Evolutionary conservation across 1,140 invertebrate genomes (phyloP).

Genomic region (Protaetia brevitarsis): DNA sequence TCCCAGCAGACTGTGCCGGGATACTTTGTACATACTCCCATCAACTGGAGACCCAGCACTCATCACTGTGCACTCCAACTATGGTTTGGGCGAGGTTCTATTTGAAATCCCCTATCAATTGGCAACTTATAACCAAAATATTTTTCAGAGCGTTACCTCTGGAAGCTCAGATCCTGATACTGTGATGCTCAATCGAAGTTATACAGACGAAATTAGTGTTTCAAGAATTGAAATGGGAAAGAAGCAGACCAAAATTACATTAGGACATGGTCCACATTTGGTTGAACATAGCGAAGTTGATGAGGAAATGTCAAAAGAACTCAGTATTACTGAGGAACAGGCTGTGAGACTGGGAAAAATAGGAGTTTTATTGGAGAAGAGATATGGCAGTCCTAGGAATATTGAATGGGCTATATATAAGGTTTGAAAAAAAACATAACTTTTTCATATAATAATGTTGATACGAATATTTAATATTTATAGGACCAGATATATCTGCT

Average conservation of each 20-base stretch:
- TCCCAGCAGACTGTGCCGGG: conserved; percentile 66
- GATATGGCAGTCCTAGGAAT: conserved; percentile 67
- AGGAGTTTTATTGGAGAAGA: conserved; percentile 59
- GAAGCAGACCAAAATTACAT: conserved; percentile 56
- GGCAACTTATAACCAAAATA: neutral
- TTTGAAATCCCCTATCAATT: neutral
- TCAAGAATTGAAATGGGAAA: conserved; percentile 53
- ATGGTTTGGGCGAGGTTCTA: conserved; percentile 72
- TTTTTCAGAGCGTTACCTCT: conserved; percentile 71
- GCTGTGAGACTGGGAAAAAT: conserved; percentile 55
- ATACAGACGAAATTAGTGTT: conserved; percentile 52
- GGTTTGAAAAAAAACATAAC: conserved; percentile 46
- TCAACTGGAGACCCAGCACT: conserved; percentile 62
- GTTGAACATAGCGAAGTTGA: conserved; percentile 46
- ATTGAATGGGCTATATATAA: conserved; percentile 69
- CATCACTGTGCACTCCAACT: conserved; percentile 74
- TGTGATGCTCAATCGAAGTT: conserved; percentile 56
- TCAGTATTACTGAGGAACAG: conserved; percentile 55
- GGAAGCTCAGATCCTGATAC: conserved; percentile 72
- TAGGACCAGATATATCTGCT: conserved; percentile 61
- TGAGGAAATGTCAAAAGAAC: conserved; percentile 38
- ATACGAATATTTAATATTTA: conserved; percentile 28
- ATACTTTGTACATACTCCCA: conserved; percentile 77
- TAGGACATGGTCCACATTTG: conserved; percentile 37
- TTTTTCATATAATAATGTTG: neutral